Evolutionary conservation across 2,113 vertebrate species (phyloP), one percentile per base, ranked within the genome.

Genomic region (Corythornis madagascariensis): DNA sequence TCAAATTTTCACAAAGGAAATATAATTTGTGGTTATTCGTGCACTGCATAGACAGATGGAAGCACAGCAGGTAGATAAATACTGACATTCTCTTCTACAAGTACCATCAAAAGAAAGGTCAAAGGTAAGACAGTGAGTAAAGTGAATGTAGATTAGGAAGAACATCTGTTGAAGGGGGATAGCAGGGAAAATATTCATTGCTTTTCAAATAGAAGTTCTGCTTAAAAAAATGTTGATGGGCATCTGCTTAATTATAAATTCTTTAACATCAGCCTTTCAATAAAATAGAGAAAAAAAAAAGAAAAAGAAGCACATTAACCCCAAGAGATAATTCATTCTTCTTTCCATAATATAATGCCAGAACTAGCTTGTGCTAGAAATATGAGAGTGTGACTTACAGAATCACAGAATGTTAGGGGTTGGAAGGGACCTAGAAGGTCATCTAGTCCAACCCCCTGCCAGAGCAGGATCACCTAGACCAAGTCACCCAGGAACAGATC

Each of bases 1-100:
- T 97, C 97, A 97, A 96, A 97, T 89, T 96, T 96, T 93, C 92
- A 97, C 95, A 97, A 97, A 97, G 96, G 85, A 97, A 98, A 97
- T 97, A 88, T 93, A 97, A 98, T 98, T 97, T 97, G 96, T 97
- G 92, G 85, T 92, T 97, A 96, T 95, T 90, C 78, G 56, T 95
- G 95, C 53, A 31, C 96, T 94, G 82, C 92, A 85, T 80, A 97
- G 94, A 90, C 97, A 98, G 98, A 98, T 98, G 98, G 98, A 96
- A 85, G 89, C 97, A 96, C 97, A 98, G 98, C 97, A 98, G 98
- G 98, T 96, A 97, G 96, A 97, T 98, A 97, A 98, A 98, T 93
- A 96, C 93, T 96, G 96, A 96, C 96, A 94, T 97, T 97, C 96
- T 96, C 97, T 97, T 97, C 95, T 78, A 96, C 93, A 95, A 98